Evolutionary conservation across 2,888 invertebrate species (phyloP).

Genomic region (Conchocele bisecta): DNA sequence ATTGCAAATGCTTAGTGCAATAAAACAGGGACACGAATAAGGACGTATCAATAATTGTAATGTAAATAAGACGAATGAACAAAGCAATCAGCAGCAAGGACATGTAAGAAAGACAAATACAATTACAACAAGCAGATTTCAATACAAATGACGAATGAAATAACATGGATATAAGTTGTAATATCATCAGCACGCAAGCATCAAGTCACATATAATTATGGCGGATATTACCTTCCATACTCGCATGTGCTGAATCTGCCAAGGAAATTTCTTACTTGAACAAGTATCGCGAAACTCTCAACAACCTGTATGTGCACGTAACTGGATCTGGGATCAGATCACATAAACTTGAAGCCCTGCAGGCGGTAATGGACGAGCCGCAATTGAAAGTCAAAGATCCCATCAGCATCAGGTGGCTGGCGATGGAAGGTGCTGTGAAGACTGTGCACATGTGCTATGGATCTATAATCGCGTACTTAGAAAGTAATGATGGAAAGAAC

Average conservation of each 20-base stretch:
- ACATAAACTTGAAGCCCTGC: slow-evolving; percentile 5
- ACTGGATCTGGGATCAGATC: not conserved
- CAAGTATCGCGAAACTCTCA: not conserved
- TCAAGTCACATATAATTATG: too few relatives aligned
- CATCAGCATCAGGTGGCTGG: slow-evolving; percentile 5
- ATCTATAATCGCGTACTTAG: not conserved
- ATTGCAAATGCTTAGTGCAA: too few relatives aligned
- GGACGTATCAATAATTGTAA: too few relatives aligned
- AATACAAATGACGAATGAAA: too few relatives aligned
- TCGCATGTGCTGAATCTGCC: slow-evolving; percentile 20
- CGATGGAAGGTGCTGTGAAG: slow-evolving; percentile 2
- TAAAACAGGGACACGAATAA: too few relatives aligned
- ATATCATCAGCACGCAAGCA: too few relatives aligned
- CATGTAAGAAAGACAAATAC: too few relatives aligned
- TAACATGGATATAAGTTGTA: too few relatives aligned
- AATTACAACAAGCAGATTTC: too few relatives aligned
- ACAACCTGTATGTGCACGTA: slow-evolving; percentile 1
- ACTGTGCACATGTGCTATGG: not conserved
- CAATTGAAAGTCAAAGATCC: slow-evolving; percentile 8
- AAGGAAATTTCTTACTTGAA: slow-evolving; percentile 6
- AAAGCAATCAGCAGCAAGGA: too few relatives aligned
- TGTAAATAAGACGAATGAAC: too few relatives aligned
- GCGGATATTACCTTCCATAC: too few relatives aligned
- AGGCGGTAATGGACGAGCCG: slow-evolving; percentile 7
- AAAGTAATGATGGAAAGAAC: not conserved